Percentiles rank a stretch among this genome's conserved stretches.
phyloP scores from a whole-genome alignment of 2,888 invertebrate genomes.

The Ophion ellenae region DNA sequence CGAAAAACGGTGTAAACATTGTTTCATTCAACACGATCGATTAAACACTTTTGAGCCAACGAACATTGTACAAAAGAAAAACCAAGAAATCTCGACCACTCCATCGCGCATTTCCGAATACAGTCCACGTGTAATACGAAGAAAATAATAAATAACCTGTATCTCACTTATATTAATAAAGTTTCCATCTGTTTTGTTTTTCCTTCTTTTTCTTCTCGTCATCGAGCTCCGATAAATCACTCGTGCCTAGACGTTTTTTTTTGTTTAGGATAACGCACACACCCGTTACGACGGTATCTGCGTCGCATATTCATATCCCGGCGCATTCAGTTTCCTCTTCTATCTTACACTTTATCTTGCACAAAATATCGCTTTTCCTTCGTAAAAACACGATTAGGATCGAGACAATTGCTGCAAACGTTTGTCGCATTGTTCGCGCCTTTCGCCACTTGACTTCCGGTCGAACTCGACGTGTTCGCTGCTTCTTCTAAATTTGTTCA shows the following conservation, averaged over 20 bases:
- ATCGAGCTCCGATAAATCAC: conserved; percentile 5
- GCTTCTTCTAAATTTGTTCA: no score
- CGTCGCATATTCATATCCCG: no score
- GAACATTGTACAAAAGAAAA: conserved; percentile 59
- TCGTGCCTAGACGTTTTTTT: conserved; percentile 36
- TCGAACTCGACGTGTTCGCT: no score
- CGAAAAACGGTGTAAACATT: conserved; percentile 5
- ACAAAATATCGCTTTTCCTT: conserved; percentile 11
- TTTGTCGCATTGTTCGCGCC: no score
- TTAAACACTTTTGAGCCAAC: conserved; percentile 48
- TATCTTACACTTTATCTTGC: conserved; percentile 59
- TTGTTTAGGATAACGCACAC: background rate
- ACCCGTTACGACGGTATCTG: background rate
- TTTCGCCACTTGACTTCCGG: no score
- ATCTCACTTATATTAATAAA: conserved; percentile 19
- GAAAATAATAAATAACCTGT: conserved; percentile 18
- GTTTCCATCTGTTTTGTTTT: conserved; percentile 1
- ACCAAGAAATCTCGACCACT: conserved; percentile 5
- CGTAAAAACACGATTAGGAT: background rate
- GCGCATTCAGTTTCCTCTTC: background rate
- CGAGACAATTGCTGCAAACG: no score
- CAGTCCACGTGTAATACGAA: conserved; percentile 3
- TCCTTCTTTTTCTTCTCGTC: background rate
- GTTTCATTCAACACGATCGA: conserved; percentile 55
- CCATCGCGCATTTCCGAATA: conserved; percentile 26